Evolutionary conservation across 2,113 vertebrate genomes (phyloP).

Genomic region (Pholis gunnellus): DNA sequence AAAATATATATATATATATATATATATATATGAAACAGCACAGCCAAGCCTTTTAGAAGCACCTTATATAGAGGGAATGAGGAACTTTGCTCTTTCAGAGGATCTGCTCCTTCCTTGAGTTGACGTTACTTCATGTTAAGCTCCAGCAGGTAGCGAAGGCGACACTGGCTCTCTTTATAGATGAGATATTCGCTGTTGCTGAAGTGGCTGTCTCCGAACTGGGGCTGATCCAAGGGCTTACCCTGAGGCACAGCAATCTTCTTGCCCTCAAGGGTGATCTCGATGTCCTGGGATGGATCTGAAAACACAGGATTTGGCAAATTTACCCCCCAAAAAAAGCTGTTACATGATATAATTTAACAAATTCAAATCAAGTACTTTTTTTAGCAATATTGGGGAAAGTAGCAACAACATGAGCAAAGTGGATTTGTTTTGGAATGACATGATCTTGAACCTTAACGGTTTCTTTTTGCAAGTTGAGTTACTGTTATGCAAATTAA

Average conservation of each 20-base stretch:
- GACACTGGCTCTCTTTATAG: constrained; percentile 92
- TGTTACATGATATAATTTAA: background rate
- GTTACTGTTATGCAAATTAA: background rate
- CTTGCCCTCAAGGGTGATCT: constrained; percentile 87
- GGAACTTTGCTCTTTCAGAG: background rate
- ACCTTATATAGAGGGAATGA: background rate
- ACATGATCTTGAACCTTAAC: background rate
- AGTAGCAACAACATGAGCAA: background rate
- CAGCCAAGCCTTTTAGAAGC: constrained; percentile 9
- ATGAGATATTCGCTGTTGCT: constrained; percentile 92
- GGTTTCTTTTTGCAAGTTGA: background rate
- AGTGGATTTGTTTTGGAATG: background rate
- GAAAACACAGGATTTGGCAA: constrained; percentile 22
- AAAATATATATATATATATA: background rate
- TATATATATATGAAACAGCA: background rate
- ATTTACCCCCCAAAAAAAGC: background rate
- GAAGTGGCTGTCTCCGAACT: constrained; percentile 84
- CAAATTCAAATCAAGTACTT: background rate
- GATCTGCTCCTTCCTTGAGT: constrained; percentile 11
- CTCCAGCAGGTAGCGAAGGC: constrained; percentile 90
- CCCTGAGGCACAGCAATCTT: constrained; percentile 89
- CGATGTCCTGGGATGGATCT: constrained; percentile 87
- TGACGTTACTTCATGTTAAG: constrained; percentile 77
- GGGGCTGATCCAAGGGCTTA: constrained; percentile 69
- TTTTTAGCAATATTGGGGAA: background rate